Base-by-base conservation (phyloP, 2,797 vertebrate genomes). In the Anguilla obscura region DNA sequence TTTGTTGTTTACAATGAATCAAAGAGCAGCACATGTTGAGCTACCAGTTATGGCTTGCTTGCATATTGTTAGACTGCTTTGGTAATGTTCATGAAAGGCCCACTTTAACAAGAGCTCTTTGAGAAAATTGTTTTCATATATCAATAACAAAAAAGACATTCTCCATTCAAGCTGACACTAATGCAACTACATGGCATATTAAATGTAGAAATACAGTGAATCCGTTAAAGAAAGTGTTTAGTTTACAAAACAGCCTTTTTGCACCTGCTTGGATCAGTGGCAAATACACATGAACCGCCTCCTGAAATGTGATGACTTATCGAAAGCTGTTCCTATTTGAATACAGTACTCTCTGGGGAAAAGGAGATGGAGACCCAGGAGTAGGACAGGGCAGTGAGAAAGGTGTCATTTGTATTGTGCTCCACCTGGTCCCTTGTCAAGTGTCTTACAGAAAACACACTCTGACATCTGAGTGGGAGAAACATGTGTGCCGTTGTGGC, bases 391-490 rank as follows among this genome's bases (percentile, higher is more conserved):
- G 54, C 90, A 89, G 89, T 90, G 90, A 71, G 91, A 94, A 92
- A 95, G 94, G 93, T 95, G 93, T 95, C 94, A 94, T 96, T 95
- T 93, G 93, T 93, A 94, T 91, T 92, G 90, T 36, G 91, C 93
- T 94, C 95, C 95, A 96, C 95, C 95, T 96, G 95, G 94, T 95
- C 93, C 92, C 93, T 91, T 94, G 93, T 95, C 93, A 94, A 92
- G 93, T 91, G 91, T 93, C 89, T 91, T 91, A 66, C 45, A 76
- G 50, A 27, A 88, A 87, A 76, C 84, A 87, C 87, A 90, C 88
- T 89, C 91, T 92, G 93, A 94, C 86, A 66, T 89, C 89, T 94
- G 93, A 85, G 60, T 56, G 50, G 84, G 83, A 33, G 33, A 93
- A 94, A 93, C 92, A 92, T 91, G 93, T 95, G 93, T 91, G 87